Base-by-base conservation (phyloP, 2,888 invertebrate species). In the Opisthograptis luteolata region DNA sequence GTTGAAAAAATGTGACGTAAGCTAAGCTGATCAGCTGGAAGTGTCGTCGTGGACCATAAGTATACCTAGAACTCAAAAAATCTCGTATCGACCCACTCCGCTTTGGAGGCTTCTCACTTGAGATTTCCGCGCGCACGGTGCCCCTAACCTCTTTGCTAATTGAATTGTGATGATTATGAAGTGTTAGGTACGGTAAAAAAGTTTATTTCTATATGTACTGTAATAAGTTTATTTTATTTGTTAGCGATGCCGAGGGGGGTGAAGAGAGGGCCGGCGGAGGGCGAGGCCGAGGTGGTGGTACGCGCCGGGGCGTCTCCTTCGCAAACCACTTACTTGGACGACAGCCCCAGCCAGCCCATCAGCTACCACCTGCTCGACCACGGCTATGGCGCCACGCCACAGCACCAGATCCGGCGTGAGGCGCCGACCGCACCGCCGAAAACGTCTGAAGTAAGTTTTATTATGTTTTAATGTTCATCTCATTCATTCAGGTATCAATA, bases 291-390 rank as follows among this genome's bases (percentile, higher is more conserved):
- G 74, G 81, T 87, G 78, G 87, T 87, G 70, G 87, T 88, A 64
- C 84, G 84, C 68, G 87, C 83, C 68, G 81, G 92, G 87, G 87
- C 81, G 81, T 91, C 89, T 77, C 87, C 93, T 73, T 88, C 92
- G 83, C 89, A 83, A 63, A 89, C 85, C 77, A 91, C 88, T 62
- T 81, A 89, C 62, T 70, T 88, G 68, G 87, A 87, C 44, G 89
- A 89, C 72, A 91, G 91, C 80, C 91, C 91, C 60, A 82, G 85
- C 72, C 91, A 91, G 76, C 84, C 91, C 66, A 87, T 92, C 70
- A 94, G 94, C 85, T 95, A 94, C 63, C 96, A 96, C 85, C 92
- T 96, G 69, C 92, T 96, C 68, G 96, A 97, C 84, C 96, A 97
- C 79, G 96, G 96, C 66, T 97, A 97, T 88, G 96, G 96, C 63